These are phyloP conservation scores for Porites lutea DNA, from an alignment of 64 coral and sea anemone genomes.

Conservation along the genomic window DNA sequence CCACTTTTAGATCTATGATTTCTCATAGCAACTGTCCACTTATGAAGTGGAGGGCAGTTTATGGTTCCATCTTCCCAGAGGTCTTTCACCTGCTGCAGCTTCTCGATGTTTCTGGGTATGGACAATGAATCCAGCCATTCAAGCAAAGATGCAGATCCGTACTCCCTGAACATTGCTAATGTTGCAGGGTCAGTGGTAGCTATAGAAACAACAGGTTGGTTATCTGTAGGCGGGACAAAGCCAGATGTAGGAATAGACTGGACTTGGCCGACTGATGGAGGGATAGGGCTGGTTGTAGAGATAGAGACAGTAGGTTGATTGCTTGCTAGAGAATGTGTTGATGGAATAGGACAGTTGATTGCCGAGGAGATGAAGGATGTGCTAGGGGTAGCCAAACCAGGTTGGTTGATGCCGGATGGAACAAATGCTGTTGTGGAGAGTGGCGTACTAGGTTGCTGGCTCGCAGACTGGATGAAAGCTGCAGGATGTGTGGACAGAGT, in stretches of 20 bases:
- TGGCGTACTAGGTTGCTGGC: neutral
- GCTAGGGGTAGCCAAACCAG: neutral
- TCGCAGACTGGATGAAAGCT: neutral
- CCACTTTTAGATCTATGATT: neutral
- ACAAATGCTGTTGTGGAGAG: neutral
- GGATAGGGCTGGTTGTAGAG: neutral
- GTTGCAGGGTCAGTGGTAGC: neutral
- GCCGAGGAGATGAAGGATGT: neutral
- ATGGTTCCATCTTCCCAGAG: neutral
- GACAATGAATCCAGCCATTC: constrained; percentile 19
- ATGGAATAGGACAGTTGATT: neutral
- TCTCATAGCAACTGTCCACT: constrained; percentile 32
- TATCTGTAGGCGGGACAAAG: neutral
- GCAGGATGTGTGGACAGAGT: too few species aligned
- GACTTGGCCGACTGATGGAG: neutral
- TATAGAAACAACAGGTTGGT: neutral
- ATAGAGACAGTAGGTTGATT: neutral
- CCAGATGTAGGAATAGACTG: neutral
- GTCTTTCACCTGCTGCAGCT: neutral
- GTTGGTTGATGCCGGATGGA: neutral
- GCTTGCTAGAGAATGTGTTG: neutral
- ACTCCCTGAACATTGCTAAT: neutral
- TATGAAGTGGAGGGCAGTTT: constrained; percentile 21
- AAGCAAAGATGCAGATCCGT: neutral
- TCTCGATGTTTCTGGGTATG: constrained; percentile 16